Percentiles rank a stretch among this genome's conserved stretches.
Evolutionary conservation across 1,140 invertebrate species (phyloP).

Genomic region (Acromyrmex heyeri): DNA sequence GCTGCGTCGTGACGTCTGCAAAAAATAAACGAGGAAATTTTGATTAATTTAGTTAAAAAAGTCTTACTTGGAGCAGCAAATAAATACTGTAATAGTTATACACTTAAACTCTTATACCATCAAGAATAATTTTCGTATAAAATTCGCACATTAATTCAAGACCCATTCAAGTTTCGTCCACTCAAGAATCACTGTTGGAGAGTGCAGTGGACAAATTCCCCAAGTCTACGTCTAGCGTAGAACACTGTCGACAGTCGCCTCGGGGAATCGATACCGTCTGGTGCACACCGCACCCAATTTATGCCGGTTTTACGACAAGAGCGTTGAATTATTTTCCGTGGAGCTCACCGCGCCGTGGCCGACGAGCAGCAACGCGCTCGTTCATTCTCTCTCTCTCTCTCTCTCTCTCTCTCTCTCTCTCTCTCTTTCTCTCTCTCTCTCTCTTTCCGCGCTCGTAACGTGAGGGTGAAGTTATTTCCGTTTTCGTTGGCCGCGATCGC

Average conservation of each 20-base stretch:
- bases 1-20: slow-evolving; percentile 58
- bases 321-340: slow-evolving; percentile 56
- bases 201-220: not conserved
- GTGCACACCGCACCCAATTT: slow-evolving; percentile 43
- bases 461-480: slow-evolving; percentile 50
- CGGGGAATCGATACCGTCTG: slow-evolving; percentile 42
- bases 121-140: not conserved
- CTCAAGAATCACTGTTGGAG: not conserved
- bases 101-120: not conserved
- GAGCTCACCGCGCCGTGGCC: slow-evolving; percentile 19
- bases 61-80: not conserved
- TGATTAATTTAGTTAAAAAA: not conserved
- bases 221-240: slow-evolving; percentile 5
- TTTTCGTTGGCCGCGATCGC: slow-evolving; percentile 55
- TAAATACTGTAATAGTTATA: not conserved
- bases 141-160: not conserved
- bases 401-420: not conserved
- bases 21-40: slow-evolving; percentile 44
- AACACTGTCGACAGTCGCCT: slow-evolving; percentile 17
- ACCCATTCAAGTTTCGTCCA: not conserved
- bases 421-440: not conserved
- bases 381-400: slow-evolving; percentile 7
- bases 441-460: slow-evolving; percentile 24
- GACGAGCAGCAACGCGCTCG: slow-evolving; percentile 24
- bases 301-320: slow-evolving; percentile 54